Conservation (phyloP, 2,797 vertebrate species). For the Champsocephalus gunnari region DNA sequence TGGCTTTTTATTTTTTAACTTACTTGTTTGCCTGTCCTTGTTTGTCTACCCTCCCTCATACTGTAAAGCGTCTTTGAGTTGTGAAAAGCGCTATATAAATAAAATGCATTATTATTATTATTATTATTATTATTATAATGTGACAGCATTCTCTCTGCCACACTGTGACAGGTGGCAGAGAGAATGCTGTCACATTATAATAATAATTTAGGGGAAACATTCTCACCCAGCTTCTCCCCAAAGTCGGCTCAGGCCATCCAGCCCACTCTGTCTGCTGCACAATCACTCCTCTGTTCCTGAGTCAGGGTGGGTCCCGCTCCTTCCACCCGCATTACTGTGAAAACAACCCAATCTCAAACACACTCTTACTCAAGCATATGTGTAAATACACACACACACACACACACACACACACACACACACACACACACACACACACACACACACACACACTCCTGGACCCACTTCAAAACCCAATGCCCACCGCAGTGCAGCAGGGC, state of each 20-base stretch:
- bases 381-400: constrained; percentile 66
- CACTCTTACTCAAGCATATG: constrained; percentile 69
- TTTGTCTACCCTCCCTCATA: too few relatives aligned
- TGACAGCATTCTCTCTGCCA: constrained; percentile 76
- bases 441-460: constrained; percentile 53
- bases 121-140: constrained; percentile 12
- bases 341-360: constrained; percentile 83
- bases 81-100: too few relatives aligned
- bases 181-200: too few relatives aligned
- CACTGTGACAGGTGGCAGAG: constrained; percentile 71
- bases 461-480: constrained; percentile 75
- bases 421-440: not conserved
- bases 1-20: too few relatives aligned
- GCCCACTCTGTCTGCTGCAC: constrained; percentile 71
- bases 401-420: constrained; percentile 36
- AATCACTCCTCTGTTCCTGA: constrained; percentile 83
- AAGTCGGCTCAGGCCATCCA: constrained; percentile 58
- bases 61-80: too few relatives aligned
- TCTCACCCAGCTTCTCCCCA: constrained; percentile 55
- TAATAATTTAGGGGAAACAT: constrained; percentile 56
- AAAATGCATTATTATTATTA: too few relatives aligned
- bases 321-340: constrained; percentile 77
- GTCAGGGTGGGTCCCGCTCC: constrained; percentile 76
- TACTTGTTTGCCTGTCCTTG: too few relatives aligned
- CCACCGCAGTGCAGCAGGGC: constrained; percentile 68